phyloP scores from a whole-genome alignment of 2,797 vertebrate species.

The Coendou prehensilis region DNA sequence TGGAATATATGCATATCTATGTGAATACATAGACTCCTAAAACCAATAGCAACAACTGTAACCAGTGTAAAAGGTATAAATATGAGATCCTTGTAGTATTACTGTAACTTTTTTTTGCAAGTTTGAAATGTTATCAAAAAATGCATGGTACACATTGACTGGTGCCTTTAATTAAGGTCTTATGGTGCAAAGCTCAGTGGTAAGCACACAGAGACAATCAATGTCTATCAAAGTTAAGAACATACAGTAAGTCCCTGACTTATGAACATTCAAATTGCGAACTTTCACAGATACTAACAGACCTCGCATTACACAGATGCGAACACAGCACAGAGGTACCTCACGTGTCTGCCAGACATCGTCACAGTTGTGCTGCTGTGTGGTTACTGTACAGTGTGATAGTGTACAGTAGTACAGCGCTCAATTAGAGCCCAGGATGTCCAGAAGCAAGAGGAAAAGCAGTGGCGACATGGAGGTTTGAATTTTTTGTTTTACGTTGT shows the following conservation, averaged over 20 bases:
- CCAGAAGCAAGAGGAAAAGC: not conserved
- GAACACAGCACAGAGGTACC: not conserved
- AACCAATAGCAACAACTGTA: not conserved
- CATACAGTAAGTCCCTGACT: not conserved
- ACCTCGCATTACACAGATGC: not conserved
- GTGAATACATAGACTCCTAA: not conserved
- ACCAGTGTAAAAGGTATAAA: constrained; percentile 47
- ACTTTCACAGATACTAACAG: not conserved
- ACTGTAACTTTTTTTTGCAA: not conserved
- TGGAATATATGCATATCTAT: not conserved
- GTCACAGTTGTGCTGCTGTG: not conserved
- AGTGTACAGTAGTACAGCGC: not conserved
- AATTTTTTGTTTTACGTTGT: not conserved
- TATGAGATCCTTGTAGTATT: not conserved
- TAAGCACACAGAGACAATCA: not conserved
- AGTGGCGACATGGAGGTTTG: not conserved
- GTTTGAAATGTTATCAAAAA: constrained; percentile 49
- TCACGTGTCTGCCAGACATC: not conserved
- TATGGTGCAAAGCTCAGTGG: not conserved
- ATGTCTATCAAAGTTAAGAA: not conserved
- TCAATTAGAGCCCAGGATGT: not conserved
- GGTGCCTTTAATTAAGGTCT: not conserved
- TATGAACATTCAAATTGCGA: not conserved
- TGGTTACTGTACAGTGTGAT: not conserved
- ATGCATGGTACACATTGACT: not conserved